Conservation (phyloP, 2,113 vertebrate genomes). For the Origma solitaria region DNA sequence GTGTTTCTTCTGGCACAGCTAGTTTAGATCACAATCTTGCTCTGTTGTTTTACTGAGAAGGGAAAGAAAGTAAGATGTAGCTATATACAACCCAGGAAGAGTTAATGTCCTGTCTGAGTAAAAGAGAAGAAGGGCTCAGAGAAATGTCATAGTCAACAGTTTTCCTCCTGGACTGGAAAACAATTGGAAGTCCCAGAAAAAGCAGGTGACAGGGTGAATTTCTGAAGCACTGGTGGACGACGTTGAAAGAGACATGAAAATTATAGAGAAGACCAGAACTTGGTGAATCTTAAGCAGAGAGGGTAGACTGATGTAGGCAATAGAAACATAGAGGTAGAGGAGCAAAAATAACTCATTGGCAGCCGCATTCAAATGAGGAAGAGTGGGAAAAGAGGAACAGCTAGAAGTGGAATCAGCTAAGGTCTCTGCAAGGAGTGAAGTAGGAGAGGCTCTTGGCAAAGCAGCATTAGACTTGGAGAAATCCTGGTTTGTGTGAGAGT, state of each 20-base stretch:
- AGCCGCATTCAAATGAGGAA: neutral
- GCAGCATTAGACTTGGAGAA: neutral
- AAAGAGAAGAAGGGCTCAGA: neutral
- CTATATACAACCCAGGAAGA: neutral
- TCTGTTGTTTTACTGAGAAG: neutral
- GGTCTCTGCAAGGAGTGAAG: neutral
- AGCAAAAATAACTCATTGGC: neutral
- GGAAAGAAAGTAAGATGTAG: neutral
- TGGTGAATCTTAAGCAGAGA: neutral
- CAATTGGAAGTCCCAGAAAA: neutral
- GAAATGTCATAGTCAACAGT: neutral
- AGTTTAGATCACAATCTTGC: neutral
- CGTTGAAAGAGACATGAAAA: neutral
- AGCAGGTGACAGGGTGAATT: neutral
- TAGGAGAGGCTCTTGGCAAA: neutral
- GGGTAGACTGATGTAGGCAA: neutral
- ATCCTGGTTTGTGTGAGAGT: neutral
- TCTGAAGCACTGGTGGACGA: neutral
- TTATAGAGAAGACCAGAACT: neutral
- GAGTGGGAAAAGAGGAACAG: neutral
- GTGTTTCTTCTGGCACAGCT: neutral
- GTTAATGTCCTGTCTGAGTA: neutral
- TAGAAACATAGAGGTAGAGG: neutral
- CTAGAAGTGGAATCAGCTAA: neutral
- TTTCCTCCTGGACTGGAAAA: neutral